Percentiles rank a stretch among this genome's conserved stretches.
Evolutionary conservation across 2,888 invertebrate species (phyloP).

Genomic region (Drosophila longiperda): DNA sequence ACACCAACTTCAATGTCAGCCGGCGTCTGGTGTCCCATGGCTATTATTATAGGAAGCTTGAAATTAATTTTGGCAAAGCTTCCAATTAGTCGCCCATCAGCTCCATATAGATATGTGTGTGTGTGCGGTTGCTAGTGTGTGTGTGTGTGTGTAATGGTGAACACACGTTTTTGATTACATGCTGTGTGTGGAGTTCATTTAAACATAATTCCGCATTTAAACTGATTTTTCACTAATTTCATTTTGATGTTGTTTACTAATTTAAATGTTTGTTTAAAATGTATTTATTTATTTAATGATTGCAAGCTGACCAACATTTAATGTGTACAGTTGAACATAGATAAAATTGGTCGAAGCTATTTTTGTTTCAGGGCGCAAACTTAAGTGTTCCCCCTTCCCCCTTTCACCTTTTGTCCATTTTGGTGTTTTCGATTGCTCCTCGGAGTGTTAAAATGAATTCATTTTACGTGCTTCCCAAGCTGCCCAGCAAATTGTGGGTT

Average conservation of each 20-base stretch:
- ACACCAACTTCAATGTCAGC: slow-evolving; percentile 10
- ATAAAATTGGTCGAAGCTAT: neutral
- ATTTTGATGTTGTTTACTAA: neutral
- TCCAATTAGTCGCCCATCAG: slow-evolving; percentile 73
- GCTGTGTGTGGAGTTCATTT: slow-evolving; percentile 1
- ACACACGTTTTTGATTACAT: slow-evolving; percentile 1
- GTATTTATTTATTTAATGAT: neutral
- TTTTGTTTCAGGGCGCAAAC: neutral
- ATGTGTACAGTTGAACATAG: neutral
- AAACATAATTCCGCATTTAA: neutral
- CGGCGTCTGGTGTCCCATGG: slow-evolving; percentile 49
- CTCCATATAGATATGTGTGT: slow-evolving; percentile 22
- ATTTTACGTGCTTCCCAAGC: slow-evolving; percentile 63
- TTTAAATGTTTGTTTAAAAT: neutral
- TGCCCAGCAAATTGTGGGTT: slow-evolving; percentile 25
- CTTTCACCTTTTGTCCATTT: slow-evolving; percentile 40
- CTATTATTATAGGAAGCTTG: slow-evolving; percentile 70
- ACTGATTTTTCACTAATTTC: neutral
- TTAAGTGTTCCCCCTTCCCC: neutral
- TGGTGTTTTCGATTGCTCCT: slow-evolving; percentile 34
- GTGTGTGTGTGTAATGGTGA: neutral
- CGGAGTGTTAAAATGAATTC: slow-evolving; percentile 66
- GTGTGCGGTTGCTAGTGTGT: slow-evolving; percentile 14
- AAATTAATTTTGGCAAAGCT: slow-evolving; percentile 77
- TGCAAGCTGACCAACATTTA: neutral